These are phyloP conservation scores for Leptogaster cylindrica DNA, from an alignment of 2,888 invertebrate genomes.

Conservation along the genomic window DNA sequence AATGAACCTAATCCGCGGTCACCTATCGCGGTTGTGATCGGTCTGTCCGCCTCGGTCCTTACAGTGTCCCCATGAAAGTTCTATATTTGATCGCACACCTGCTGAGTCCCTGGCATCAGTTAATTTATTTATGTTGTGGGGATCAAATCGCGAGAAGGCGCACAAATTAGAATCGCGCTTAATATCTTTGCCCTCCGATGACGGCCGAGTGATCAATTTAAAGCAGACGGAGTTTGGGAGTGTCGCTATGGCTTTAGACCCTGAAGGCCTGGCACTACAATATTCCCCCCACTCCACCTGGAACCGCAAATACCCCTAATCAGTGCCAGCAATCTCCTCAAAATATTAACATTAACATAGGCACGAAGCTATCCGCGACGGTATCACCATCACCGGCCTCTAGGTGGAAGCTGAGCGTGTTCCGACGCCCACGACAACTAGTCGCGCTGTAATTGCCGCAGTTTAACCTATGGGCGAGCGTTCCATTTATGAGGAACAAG, in stretches of 20 bases:
- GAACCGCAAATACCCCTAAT: conserved; percentile 9
- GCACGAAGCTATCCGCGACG: conserved; percentile 8
- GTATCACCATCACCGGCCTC: not conserved
- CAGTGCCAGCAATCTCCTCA: conserved; percentile 5
- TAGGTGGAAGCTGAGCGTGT: conserved; percentile 12
- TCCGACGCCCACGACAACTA: conserved; percentile 4
- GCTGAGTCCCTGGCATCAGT: conserved; percentile 15
- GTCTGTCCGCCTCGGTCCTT: not conserved
- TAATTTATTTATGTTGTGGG: conserved; percentile 2
- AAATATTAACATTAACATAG: conserved; percentile 21
- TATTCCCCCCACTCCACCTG: not conserved
- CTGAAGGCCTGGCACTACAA: not conserved
- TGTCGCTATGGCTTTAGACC: not conserved
- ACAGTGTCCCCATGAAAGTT: not conserved
- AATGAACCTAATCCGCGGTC: conserved; percentile 21
- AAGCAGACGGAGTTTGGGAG: not conserved
- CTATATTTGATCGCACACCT: not conserved
- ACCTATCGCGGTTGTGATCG: not conserved
- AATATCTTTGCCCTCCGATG: not conserved
- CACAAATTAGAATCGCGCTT: not conserved
- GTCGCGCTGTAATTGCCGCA: conserved; percentile 8
- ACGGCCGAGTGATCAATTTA: not conserved
- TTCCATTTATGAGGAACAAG: not conserved
- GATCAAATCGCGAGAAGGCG: conserved; percentile 1
- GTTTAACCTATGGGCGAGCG: conserved; percentile 9